These are phyloP conservation scores for Hydrolagus affinis DNA, from an alignment of 2,113 vertebrate genomes.

Conservation along the genomic window DNA sequence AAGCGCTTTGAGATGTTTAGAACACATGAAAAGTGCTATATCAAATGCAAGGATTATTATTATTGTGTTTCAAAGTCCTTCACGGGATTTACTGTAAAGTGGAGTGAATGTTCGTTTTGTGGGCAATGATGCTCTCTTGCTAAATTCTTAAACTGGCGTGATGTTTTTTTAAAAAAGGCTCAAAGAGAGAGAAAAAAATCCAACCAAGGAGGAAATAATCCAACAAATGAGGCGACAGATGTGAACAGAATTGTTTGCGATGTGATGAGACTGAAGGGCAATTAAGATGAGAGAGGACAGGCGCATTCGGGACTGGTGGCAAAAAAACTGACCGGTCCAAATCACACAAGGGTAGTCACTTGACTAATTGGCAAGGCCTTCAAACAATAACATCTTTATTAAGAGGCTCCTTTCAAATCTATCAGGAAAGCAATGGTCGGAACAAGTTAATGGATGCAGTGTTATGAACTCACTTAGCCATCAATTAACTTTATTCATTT, in stretches of 20 bases:
- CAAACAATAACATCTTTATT: not conserved
- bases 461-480: not conserved
- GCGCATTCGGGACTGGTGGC: too few species aligned
- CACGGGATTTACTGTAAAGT: too few species aligned
- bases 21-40: too few species aligned
- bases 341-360: too few species aligned
- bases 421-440: constrained; percentile 1
- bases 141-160: not conserved
- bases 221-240: not conserved
- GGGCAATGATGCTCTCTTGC: too few species aligned
- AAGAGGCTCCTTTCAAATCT: not conserved
- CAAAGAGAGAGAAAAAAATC: too few species aligned
- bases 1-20: too few species aligned
- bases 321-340: not conserved
- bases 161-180: too few species aligned
- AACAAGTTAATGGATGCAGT: not conserved
- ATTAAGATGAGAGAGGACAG: not conserved
- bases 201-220: not conserved
- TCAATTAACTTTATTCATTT: not conserved
- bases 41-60: too few species aligned
- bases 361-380: constrained; percentile 5
- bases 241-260: not conserved
- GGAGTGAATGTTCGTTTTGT: too few species aligned
- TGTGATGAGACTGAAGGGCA: not conserved
- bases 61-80: too few species aligned